phyloP scores from a whole-genome alignment of 2,888 invertebrate genomes.

The Eristalinus aeneus region DNA sequence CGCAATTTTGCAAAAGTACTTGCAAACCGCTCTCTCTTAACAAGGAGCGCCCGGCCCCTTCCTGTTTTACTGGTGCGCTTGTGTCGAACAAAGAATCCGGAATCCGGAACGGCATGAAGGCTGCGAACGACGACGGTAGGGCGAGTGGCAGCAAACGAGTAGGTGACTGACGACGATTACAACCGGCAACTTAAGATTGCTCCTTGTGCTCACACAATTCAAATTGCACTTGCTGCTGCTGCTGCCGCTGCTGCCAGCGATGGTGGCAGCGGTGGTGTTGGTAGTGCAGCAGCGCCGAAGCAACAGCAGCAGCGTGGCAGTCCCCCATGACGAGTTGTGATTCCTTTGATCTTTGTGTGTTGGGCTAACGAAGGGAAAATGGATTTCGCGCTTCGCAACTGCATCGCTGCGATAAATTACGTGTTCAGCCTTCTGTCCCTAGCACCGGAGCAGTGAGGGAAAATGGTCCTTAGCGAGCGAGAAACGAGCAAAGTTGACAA shows the following conservation, averaged over 20 bases:
- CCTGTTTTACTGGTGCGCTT: constrained; percentile 4
- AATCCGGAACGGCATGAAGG: not conserved
- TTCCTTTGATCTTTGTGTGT: constrained; percentile 62
- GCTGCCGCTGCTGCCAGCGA: not conserved
- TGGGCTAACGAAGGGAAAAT: constrained; percentile 65
- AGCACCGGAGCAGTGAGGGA: not conserved
- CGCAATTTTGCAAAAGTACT: constrained; percentile 52
- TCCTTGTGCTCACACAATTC: constrained; percentile 37
- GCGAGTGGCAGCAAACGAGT: not conserved
- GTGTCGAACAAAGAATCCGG: not conserved
- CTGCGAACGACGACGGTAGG: not conserved
- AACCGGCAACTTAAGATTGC: constrained; percentile 37
- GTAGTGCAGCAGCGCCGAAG: not conserved
- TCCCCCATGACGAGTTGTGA: constrained; percentile 55
- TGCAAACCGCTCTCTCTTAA: constrained; percentile 58
- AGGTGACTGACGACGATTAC: constrained; percentile 43
- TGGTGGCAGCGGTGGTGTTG: too few species aligned
- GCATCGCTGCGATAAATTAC: constrained; percentile 63
- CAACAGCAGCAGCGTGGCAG: not conserved
- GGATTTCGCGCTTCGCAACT: constrained; percentile 57
- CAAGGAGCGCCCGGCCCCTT: constrained; percentile 26
- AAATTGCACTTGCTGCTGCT: constrained; percentile 45
- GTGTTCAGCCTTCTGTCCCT: constrained; percentile 53
- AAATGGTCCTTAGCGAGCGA: constrained; percentile 14
- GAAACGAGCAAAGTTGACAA: not conserved